Evolutionary conservation across 2,797 vertebrate species (phyloP), one percentile per base, ranked within the genome.

Genomic region (Enteromius unitaeniatus): DNA sequence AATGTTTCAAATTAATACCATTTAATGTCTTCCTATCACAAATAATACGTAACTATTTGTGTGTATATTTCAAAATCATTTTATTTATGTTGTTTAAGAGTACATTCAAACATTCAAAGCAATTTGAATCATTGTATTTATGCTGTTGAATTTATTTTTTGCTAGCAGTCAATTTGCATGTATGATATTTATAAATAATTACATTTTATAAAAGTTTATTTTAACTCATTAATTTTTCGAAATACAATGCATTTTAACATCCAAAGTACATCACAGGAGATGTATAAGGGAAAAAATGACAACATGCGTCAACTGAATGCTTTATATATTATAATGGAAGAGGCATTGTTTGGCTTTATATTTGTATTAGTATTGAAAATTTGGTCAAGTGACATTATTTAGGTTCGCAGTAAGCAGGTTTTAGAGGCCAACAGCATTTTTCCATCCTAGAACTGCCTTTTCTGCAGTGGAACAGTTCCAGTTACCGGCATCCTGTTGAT

Each of bases 401-500:
- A 34, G 47, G 47, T 13, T 74, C 10, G 8, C 51, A 19, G 51
- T 26, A n/a, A 74, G 72, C 17, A 74, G 5, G 37, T 77, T 77
- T 62, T 77, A 19, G n/a, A 78, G 28, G 28, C 72, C 28, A 53
- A 34, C 10, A 0, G 3, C 28, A 14, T 34, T 74, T 74, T 74
- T 53, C 17, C 19, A 53, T 74, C 49, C 26, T 13, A 55, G 34
- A 62, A 78, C 55, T 14, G 23, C 55, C 53, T 28, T 62, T 64
- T 64, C 58, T 62, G 14, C 37, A 62, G n/a, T 45, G 53, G 17
- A 78, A 62, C 9, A 17, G 53, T 21, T 28, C 53, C 23, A 40
- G 70, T 42, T 58, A 70, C 14, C 65, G 3, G 74, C 65, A 37
- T 77, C 19, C 65, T 78, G 51, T 60, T 55, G 40, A 74, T 23